These are phyloP conservation scores for Cyaniris semiargus DNA, from an alignment of 2,888 invertebrate genomes.

Conservation along the genomic window DNA sequence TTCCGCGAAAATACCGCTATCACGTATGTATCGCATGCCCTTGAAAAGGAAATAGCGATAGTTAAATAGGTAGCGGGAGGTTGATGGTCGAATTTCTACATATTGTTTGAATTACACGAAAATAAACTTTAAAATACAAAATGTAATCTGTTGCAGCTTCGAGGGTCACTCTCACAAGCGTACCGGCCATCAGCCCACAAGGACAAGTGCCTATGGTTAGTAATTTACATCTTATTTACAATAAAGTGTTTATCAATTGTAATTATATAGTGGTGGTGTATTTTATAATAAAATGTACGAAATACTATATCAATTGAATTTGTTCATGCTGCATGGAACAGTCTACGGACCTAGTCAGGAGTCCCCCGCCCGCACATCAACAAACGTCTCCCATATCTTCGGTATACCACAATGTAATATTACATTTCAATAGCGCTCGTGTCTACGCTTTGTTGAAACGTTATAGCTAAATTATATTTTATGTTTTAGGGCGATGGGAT, in stretches of 20 bases:
- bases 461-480: not conserved
- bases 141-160: conserved; percentile 58
- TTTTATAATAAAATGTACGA: conserved; percentile 40
- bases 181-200: conserved; percentile 83
- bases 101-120: not conserved
- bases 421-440: conserved; percentile 32
- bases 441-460: not conserved
- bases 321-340: conserved; percentile 77
- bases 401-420: conserved; percentile 77
- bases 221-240: conserved; percentile 36
- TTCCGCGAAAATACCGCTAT: no score
- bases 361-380: conserved; percentile 93
- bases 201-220: conserved; percentile 85
- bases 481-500: conserved; percentile 70
- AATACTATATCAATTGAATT: conserved; percentile 7
- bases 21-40: no score
- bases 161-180: conserved; percentile 75
- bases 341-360: conserved; percentile 84
- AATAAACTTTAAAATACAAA: not conserved
- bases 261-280: not conserved
- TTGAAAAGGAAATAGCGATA: no score
- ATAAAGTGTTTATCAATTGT: not conserved
- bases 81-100: no score
- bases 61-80: no score
- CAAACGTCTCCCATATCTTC: conserved; percentile 86